Evolutionary conservation across 2,888 invertebrate genomes (phyloP).

Genomic region (Camptogramma bilineatum): DNA sequence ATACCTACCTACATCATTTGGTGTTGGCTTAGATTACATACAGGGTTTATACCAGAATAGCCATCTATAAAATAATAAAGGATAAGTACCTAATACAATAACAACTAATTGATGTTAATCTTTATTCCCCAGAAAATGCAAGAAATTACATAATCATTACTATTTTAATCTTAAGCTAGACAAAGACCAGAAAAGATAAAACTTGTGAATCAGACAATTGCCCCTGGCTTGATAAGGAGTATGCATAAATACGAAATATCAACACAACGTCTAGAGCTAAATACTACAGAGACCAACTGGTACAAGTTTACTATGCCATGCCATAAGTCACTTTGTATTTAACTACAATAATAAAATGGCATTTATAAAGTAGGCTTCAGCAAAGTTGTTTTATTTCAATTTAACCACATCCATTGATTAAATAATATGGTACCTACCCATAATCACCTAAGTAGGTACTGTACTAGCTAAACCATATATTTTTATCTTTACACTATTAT

Average conservation of each 20-base stretch:
- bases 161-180: constrained; percentile 32
- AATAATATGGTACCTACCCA: neutral
- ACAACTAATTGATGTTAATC: constrained; percentile 20
- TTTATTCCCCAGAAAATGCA: constrained; percentile 47
- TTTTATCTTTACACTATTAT: neutral
- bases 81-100: neutral
- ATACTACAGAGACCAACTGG: neutral
- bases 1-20: neutral
- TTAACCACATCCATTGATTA: neutral
- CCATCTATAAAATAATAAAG: neutral
- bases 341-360: neutral
- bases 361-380: neutral
- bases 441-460: neutral
- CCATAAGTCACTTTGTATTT: neutral
- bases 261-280: neutral
- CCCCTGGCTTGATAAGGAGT: constrained; percentile 2
- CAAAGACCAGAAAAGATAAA: constrained; percentile 28
- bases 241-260: neutral
- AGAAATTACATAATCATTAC: constrained; percentile 35
- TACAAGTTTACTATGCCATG: neutral
- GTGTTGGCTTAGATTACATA: neutral
- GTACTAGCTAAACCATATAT: neutral
- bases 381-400: neutral
- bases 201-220: constrained; percentile 4
- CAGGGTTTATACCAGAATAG: neutral